Evolutionary conservation across 2,888 invertebrate species (phyloP).

Genomic region (Mimumesa dahlbomi): DNA sequence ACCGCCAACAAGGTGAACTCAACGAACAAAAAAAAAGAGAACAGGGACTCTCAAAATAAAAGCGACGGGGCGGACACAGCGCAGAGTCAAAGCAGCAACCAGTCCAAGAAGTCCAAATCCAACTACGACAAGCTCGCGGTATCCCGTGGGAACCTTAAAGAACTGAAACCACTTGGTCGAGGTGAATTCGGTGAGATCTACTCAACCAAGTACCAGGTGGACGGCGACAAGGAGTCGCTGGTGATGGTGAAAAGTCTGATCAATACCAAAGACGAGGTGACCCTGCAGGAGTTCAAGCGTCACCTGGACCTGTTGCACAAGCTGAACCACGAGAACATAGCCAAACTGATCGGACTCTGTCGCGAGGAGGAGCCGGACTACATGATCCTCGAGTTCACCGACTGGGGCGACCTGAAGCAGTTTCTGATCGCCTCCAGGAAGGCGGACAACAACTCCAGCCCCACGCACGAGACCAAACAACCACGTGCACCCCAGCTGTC

Average conservation of each 20-base stretch:
- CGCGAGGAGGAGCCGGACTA: constrained; percentile 92
- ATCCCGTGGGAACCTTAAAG: constrained; percentile 87
- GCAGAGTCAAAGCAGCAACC: constrained; percentile 83
- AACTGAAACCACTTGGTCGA: constrained; percentile 85
- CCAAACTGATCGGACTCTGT: constrained; percentile 90
- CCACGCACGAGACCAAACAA: constrained; percentile 70
- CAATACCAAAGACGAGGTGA: constrained; percentile 88
- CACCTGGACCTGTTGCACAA: constrained; percentile 93
- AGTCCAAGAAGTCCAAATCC: constrained; percentile 84
- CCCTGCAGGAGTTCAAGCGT: constrained; percentile 91
- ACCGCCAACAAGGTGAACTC: constrained; percentile 76
- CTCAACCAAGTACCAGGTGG: constrained; percentile 84
- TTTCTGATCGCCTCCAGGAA: constrained; percentile 85
- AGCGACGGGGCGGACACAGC: constrained; percentile 86
- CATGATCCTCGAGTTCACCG: constrained; percentile 94
- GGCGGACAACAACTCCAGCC: constrained; percentile 63
- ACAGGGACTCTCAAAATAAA: constrained; percentile 83
- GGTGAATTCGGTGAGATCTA: constrained; percentile 97
- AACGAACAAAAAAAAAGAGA: constrained; percentile 72
- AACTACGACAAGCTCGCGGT: constrained; percentile 89
- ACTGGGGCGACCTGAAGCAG: constrained; percentile 97
- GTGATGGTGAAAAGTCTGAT: constrained; percentile 90
- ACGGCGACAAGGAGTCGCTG: constrained; percentile 80
- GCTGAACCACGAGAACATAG: constrained; percentile 91
- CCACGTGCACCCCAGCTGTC: constrained; percentile 84